Conservation (phyloP, 1,140 invertebrate genomes). For the Aphidius gifuensis region DNA sequence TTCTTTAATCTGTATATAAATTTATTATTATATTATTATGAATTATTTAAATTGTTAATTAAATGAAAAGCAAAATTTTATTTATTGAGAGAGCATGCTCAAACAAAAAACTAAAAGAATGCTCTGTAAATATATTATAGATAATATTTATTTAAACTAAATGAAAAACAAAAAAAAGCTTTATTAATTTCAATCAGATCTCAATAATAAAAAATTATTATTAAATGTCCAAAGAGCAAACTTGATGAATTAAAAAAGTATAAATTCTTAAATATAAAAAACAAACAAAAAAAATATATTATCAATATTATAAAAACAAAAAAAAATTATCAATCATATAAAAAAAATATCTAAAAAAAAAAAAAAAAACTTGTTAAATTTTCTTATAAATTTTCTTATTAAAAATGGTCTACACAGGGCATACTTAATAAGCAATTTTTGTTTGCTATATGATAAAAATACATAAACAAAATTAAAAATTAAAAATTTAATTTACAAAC, state of each 20-base stretch:
- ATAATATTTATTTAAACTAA: constrained; percentile 20
- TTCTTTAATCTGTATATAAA: constrained; percentile 36
- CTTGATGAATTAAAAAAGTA: too few relatives aligned
- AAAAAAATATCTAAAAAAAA: background rate
- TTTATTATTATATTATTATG: background rate
- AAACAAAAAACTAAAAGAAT: constrained; percentile 13
- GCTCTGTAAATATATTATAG: constrained; percentile 42
- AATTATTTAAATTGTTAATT: constrained; percentile 28
- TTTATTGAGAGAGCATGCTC: too few relatives aligned
- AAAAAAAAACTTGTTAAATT: constrained; percentile 29
- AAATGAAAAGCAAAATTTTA: background rate
- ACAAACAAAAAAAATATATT: too few relatives aligned
- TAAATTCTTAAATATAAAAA: too few relatives aligned
- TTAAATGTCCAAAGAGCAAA: too few relatives aligned
- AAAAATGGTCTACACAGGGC: constrained; percentile 54
- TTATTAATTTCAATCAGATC: background rate
- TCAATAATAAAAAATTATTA: too few relatives aligned
- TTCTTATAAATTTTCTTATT: constrained; percentile 45
- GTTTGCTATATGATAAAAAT: constrained; percentile 36
- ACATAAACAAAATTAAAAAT: constrained; percentile 18
- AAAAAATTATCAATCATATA: constrained; percentile 19
- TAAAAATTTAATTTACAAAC: constrained; percentile 21
- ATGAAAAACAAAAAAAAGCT: constrained; percentile 13
- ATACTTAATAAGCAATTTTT: constrained; percentile 48
- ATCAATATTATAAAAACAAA: constrained; percentile 19